Base-by-base conservation (phyloP, 2,888 invertebrate species). In the Scaptomyza tumidula region DNA sequence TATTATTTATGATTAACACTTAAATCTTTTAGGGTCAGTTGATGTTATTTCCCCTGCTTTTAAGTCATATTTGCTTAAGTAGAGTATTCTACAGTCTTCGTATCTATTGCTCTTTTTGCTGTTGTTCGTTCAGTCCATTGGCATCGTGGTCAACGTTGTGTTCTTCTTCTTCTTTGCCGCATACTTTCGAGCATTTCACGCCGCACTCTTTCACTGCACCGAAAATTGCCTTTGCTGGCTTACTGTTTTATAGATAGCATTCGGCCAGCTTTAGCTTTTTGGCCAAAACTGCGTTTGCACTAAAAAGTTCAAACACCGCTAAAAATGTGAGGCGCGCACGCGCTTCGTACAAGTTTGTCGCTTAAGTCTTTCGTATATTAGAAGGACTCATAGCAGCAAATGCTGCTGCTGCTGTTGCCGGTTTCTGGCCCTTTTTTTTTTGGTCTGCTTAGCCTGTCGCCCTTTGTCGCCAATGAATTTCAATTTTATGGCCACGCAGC, bases 401-500 rank as follows among this genome's bases (percentile, higher is more conserved):
- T 46, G 56, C 52, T 61, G 55, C 13, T 61, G 55, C 13, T 14
- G 29, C 24, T 50, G 44, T 3, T 50, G 58, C 11, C 33, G 54
- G 1, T 60, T 52, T n/a, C 24, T 49, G 53, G 14, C 48, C 62
- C 62, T 46, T 67, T 67, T 57, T 46, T 67, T 67, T 57, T 46
- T 16, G 54, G 31, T 27, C 19, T 39, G 48, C 10, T 48, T 27
- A 11, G 39, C 52, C 59, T 67, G 66, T 49, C 68, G 60, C 37
- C 60, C 56, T 60, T 72, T 80, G 77, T 77, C 77, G 82, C 71
- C 76, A 88, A 77, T 85, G 82, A 85, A 89, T 87, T 87, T 89
- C 62, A 76, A 88, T 84, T 84, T 84, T 83, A 84, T 88, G 86
- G 80, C 86, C 82, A 66, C 53, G 68, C 86, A 68, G 60, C 75